Percentiles rank a stretch among this genome's conserved stretches.
phyloP scores from a whole-genome alignment of 2,888 invertebrate species.

The Drosophila nigricruria region DNA sequence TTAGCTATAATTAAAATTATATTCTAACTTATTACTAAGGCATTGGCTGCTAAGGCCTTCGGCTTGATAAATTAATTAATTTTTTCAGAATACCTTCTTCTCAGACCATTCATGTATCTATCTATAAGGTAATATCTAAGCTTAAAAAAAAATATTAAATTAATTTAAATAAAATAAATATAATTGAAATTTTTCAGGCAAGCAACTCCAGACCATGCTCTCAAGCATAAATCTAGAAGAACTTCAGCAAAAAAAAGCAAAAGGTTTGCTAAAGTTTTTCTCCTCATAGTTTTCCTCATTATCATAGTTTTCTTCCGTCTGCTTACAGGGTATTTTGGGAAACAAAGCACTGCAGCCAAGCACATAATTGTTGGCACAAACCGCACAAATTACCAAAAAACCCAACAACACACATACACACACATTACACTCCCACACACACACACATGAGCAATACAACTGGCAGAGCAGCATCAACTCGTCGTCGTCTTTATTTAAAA shows the following conservation, averaged over 20 bases:
- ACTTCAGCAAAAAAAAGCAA: too few species aligned
- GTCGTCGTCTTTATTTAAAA: constrained; percentile 46
- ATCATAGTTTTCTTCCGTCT: too few species aligned
- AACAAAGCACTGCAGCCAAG: constrained; percentile 20
- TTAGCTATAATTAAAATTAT: too few species aligned
- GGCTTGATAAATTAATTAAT: too few species aligned
- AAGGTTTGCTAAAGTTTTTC: not conserved
- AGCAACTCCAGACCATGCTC: not conserved
- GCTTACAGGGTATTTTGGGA: constrained; percentile 7
- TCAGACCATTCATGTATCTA: too few species aligned
- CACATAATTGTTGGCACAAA: constrained; percentile 46
- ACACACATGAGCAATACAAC: constrained; percentile 10
- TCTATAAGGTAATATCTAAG: too few species aligned
- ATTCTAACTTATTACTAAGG: too few species aligned
- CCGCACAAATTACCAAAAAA: constrained; percentile 34
- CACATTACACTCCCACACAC: not conserved
- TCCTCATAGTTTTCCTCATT: not conserved
- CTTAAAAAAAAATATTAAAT: not conserved
- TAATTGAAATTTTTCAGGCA: not conserved
- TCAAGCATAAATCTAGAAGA: not conserved
- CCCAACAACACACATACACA: not conserved
- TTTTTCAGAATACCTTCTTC: too few species aligned
- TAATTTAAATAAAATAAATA: not conserved
- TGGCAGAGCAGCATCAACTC: constrained; percentile 23
- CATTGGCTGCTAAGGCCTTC: too few species aligned